These are phyloP conservation scores for Eidolon dupreanum DNA, from an alignment of 2,797 vertebrate genomes.

Conservation along the genomic window DNA sequence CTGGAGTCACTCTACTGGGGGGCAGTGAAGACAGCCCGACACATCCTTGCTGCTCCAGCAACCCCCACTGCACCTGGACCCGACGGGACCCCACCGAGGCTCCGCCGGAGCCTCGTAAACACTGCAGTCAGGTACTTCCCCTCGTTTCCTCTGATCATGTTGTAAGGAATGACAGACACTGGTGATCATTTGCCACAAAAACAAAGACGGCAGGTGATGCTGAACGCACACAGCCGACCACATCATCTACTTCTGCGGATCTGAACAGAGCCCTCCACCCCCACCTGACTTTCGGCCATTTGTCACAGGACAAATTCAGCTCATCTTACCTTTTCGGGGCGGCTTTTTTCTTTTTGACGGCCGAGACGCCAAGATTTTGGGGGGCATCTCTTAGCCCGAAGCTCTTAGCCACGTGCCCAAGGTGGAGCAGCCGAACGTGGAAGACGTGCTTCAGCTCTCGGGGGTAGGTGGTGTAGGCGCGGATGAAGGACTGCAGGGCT, in stretches of 20 bases:
- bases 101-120: neutral
- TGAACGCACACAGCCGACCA: rapidly evolving
- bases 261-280: neutral
- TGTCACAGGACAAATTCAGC: neutral
- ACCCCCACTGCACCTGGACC: neutral
- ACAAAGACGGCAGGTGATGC: rapidly evolving
- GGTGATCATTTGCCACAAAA: neutral
- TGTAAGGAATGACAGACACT: neutral
- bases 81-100: neutral
- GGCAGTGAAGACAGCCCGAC: neutral
- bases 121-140: neutral
- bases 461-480: slow-evolving; percentile 91
- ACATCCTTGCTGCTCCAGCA: neutral
- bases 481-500: slow-evolving; percentile 95
- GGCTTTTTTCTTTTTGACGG: slow-evolving; percentile 73
- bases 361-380: slow-evolving; percentile 83
- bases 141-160: neutral
- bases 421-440: slow-evolving; percentile 92
- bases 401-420: slow-evolving; percentile 97
- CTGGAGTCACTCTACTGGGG: neutral
- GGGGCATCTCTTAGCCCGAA: slow-evolving; percentile 96
- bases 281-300: rapidly evolving
- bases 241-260: rapidly evolving
- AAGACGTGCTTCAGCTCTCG: slow-evolving; percentile 93
- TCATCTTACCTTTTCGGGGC: slow-evolving; percentile 80